Conservation (phyloP, 2,888 invertebrate genomes). For the Pandemis corylana region DNA sequence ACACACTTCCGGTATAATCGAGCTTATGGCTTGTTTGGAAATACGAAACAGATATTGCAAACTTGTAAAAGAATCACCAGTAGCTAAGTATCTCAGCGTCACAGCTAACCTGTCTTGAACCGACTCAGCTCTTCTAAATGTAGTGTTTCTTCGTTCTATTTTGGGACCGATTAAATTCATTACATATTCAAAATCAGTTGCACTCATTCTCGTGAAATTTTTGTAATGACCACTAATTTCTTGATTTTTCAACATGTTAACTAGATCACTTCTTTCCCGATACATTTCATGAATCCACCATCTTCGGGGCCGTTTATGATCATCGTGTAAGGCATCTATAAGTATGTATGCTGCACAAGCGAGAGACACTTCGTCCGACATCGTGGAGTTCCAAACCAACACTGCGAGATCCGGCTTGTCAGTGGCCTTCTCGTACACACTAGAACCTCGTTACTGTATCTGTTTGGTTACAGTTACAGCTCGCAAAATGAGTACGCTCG, state of each 20-base stretch:
- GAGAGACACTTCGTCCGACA: constrained; percentile 33
- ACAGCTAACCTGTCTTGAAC: constrained; percentile 37
- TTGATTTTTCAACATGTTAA: constrained; percentile 38
- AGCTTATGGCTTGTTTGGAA: constrained; percentile 19
- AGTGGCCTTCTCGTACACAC: constrained; percentile 31
- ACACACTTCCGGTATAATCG: constrained; percentile 20
- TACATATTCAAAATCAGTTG: constrained; percentile 39
- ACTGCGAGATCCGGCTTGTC: constrained; percentile 14
- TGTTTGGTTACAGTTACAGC: constrained; percentile 42
- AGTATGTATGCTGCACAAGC: constrained; percentile 39
- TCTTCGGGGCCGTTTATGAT: constrained; percentile 39
- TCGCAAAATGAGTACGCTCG: constrained; percentile 16
- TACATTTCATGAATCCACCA: constrained; percentile 42
- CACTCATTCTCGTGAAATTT: constrained; percentile 38
- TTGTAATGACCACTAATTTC: constrained; percentile 41
- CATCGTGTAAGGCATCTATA: constrained; percentile 37
- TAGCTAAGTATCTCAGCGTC: constrained; percentile 37
- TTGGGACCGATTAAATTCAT: constrained; percentile 39
- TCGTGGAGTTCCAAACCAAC: constrained; percentile 29
- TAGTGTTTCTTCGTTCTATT: constrained; percentile 40
- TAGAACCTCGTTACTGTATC: constrained; percentile 46
- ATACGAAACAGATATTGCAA: constrained; percentile 36
- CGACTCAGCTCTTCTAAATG: constrained; percentile 30
- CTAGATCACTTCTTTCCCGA: constrained; percentile 41
- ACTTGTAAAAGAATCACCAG: constrained; percentile 37